These are phyloP conservation scores for Drosophila multiciliata DNA, from an alignment of 2,888 invertebrate species.

Conservation along the genomic window DNA sequence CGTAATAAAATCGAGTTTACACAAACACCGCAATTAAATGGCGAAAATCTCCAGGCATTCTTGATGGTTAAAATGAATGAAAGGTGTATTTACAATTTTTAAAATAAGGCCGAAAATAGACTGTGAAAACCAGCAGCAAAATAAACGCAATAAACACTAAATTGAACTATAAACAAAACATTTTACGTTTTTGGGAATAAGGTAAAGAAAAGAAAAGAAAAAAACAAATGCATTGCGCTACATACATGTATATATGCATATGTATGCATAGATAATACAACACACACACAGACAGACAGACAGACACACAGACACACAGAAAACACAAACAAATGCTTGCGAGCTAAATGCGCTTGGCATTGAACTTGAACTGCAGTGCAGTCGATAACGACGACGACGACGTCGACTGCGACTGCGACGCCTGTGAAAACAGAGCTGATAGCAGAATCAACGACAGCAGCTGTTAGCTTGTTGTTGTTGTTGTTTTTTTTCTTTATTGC, in stretches of 20 bases:
- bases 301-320: conserved; percentile 2
- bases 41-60: background rate
- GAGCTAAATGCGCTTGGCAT: conserved; percentile 80
- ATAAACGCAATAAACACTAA: conserved; percentile 42
- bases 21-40: background rate
- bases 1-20: background rate
- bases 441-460: conserved; percentile 49
- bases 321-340: conserved; percentile 33
- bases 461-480: conserved; percentile 17
- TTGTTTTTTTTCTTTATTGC: conserved; percentile 11
- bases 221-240: background rate
- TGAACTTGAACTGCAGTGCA: conserved; percentile 83
- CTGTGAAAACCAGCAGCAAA: conserved; percentile 20
- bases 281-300: conserved; percentile 7
- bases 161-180: conserved; percentile 55
- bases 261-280: conserved; percentile 1
- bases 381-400: conserved; percentile 46
- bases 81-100: conserved; percentile 26
- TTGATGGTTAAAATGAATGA: conserved; percentile 41
- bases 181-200: conserved; percentile 48
- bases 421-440: conserved; percentile 39
- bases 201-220: conserved; percentile 46
- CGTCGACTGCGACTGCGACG: conserved; percentile 13
- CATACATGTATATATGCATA: background rate
- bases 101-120: conserved; percentile 21